Base-by-base conservation (phyloP, 2,797 vertebrate genomes). In the Toxotes lorentzi region DNA sequence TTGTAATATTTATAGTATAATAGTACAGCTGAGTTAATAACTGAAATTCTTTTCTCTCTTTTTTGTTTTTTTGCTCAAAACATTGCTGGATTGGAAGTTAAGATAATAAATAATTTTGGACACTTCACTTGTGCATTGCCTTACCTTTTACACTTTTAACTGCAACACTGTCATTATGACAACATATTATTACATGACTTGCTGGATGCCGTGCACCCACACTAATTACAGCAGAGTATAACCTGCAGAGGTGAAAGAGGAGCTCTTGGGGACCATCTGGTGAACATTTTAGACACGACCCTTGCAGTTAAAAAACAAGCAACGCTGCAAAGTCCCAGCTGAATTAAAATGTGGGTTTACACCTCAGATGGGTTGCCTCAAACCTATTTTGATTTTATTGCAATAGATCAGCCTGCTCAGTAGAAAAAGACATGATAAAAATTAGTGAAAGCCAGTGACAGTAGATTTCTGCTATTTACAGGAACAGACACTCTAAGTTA, bases 261-360 rank as follows among this genome's bases (percentile, higher is more conserved):
- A 71, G 70, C 67, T 74, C 61, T 84, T 24, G 7, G 35, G 71
- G 79, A 83, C 81, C 88, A 89, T 89, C 86, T 90, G 90, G n/a
- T 79, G 60, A 85, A 70, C 23, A 7, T 60, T 91, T 82, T 69
- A 60, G 57, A 79, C 66, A 65, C 24, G 0, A 68, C 60, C 50
- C 74, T 79, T 67, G 30, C 70, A 75, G 69, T 70, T 79, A 70
- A n/a, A n/a, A n/a, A n/a, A 76, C 32, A 64, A n/a, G 71, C 13
- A 48, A 17, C 17, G 40, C 41, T 57, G 67, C 78, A 70, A 74
- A 70, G 57, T 78, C 50, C 45, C 64, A 40, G 64, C 73, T 50
- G 43, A 57, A 68, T 58, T 56, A 34, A 79, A 73, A 64, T 45
- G 17, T 50, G 16, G 19, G 21, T 60, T 75, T n/a, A 51, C 56